Evolutionary conservation across 2,113 vertebrate species (phyloP).

Genomic region (Myotis brandtii): DNA sequence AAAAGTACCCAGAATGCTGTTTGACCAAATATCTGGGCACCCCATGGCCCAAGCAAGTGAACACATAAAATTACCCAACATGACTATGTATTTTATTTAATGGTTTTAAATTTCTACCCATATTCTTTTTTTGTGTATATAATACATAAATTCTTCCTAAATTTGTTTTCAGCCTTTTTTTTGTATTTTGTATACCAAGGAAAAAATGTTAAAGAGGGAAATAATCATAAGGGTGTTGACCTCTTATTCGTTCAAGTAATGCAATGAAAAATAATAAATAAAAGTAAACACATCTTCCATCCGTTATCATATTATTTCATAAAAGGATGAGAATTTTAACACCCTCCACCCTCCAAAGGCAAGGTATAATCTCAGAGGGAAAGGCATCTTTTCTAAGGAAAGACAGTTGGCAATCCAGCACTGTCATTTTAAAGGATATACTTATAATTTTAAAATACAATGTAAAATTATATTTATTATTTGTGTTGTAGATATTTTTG

Average conservation of each 20-base stretch:
- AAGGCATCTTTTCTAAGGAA: background rate
- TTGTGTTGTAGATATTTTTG: background rate
- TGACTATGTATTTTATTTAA: background rate
- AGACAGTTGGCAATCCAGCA: background rate
- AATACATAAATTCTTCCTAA: background rate
- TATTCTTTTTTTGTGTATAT: background rate
- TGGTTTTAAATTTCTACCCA: background rate
- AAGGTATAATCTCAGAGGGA: background rate
- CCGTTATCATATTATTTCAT: background rate
- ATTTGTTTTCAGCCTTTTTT: background rate
- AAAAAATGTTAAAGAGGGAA: background rate
- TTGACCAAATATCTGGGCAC: background rate
- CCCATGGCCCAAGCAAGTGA: background rate
- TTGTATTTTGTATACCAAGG: background rate
- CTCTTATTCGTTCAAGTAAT: constrained; percentile 22
- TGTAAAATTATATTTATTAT: background rate
- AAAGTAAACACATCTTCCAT: background rate
- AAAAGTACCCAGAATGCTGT: background rate
- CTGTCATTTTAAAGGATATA: background rate
- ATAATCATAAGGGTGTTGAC: background rate
- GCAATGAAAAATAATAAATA: background rate
- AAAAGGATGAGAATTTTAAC: background rate
- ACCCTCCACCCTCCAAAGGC: background rate
- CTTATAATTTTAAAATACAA: background rate
- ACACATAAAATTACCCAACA: background rate